Evolutionary conservation across 2,888 invertebrate species (phyloP).

Genomic region (Drosophila prolongata): DNA sequence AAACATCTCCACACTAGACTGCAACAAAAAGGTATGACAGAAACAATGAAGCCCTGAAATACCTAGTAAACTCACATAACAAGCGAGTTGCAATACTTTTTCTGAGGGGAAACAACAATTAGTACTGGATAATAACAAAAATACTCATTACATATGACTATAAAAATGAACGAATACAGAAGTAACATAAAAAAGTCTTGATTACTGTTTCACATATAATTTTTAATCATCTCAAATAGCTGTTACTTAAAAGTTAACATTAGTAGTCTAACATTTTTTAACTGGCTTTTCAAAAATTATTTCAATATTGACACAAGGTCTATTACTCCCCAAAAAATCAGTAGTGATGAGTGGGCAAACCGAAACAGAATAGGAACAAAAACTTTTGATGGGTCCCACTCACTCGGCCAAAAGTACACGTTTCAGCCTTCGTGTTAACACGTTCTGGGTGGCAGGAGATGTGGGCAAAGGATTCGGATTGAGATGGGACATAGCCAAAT

Average conservation of each 20-base stretch:
- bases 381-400: constrained; percentile 44
- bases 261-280: no score
- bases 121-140: no score
- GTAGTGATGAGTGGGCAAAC: constrained; percentile 1
- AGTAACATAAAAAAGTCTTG: no score
- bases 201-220: no score
- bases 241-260: no score
- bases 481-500: constrained; percentile 6
- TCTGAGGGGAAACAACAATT: no score
- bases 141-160: no score
- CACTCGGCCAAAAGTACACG: constrained; percentile 32
- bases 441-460: constrained; percentile 26
- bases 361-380: constrained; percentile 24
- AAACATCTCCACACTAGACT: constrained; percentile 28
- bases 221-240: no score
- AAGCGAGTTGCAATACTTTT: not conserved
- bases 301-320: not conserved
- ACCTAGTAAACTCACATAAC: not conserved
- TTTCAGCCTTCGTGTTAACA: constrained; percentile 41
- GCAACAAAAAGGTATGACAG: constrained; percentile 15
- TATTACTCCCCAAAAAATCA: not conserved
- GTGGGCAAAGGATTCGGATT: constrained; percentile 11
- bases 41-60: not conserved
- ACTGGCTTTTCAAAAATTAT: no score
- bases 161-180: no score